Conservation (phyloP, 2,113 vertebrate genomes). For the Triplophysa tibetana region DNA sequence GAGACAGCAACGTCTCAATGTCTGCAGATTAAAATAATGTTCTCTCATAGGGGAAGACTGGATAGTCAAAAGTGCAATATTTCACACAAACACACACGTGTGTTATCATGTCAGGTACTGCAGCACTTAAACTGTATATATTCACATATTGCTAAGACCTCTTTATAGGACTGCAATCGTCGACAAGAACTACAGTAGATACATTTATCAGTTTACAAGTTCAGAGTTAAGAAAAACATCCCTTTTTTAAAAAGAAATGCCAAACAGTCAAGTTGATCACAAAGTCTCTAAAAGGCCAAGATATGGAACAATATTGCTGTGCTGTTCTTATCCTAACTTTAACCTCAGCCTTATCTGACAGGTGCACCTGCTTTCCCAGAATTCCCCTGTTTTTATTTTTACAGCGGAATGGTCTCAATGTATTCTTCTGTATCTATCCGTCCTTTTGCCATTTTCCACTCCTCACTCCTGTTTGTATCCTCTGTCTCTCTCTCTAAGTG, state of each 20-base stretch:
- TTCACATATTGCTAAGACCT: slow-evolving; percentile 42
- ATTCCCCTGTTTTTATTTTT: slow-evolving; percentile 15
- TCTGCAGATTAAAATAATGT: slow-evolving; percentile 24
- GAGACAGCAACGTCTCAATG: slow-evolving; percentile 10
- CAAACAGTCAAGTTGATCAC: slow-evolving; percentile 38
- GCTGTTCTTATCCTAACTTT: slow-evolving; percentile 7
- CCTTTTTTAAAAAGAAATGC: background rate
- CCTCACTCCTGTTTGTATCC: slow-evolving; percentile 63
- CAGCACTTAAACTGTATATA: slow-evolving; percentile 20
- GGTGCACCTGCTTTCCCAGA: slow-evolving; percentile 14
- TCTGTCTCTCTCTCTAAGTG: slow-evolving; percentile 61
- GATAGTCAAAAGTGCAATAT: slow-evolving; percentile 66
- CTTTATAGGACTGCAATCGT: slow-evolving; percentile 1
- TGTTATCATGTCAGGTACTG: slow-evolving; percentile 12
- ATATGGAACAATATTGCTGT: slow-evolving; percentile 54
- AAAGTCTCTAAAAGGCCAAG: slow-evolving; percentile 50
- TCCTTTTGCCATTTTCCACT: slow-evolving; percentile 49
- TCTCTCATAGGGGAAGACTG: slow-evolving; percentile 68
- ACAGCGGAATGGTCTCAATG: slow-evolving; percentile 60
- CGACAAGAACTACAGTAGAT: slow-evolving; percentile 33
- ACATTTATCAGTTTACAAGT: slow-evolving; percentile 41
- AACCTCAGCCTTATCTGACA: background rate
- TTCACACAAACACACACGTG: slow-evolving; percentile 37
- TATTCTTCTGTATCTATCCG: slow-evolving; percentile 58
- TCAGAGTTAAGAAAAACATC: background rate